These are phyloP conservation scores for Acromyrmex echinatior DNA, from an alignment of 1,140 invertebrate species.

Conservation along the genomic window DNA sequence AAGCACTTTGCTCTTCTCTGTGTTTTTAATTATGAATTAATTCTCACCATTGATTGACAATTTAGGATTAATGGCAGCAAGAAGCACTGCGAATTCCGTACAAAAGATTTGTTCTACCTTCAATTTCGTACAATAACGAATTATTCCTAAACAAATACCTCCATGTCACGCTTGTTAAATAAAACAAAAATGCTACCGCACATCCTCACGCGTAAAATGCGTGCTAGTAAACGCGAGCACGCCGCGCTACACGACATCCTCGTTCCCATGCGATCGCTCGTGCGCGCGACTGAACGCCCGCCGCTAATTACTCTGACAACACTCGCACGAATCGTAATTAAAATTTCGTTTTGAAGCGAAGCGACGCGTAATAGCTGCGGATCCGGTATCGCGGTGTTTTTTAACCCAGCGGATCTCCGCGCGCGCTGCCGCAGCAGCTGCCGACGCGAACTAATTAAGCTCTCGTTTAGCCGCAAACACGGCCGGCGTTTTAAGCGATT, in stretches of 20 bases:
- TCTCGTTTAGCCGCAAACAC: conserved; percentile 72
- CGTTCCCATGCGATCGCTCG: conserved; percentile 38
- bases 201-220: conserved; percentile 2
- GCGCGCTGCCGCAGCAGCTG: conserved; percentile 65
- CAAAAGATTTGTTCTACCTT: conserved; percentile 3
- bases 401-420: conserved; percentile 48
- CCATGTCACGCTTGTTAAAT: not conserved
- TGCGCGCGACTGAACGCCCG: conserved; percentile 48
- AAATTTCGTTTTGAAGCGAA: conserved; percentile 68
- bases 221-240: not conserved
- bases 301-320: conserved; percentile 72
- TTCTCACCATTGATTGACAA: not conserved
- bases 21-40: conserved; percentile 17
- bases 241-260: not conserved
- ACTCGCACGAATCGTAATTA: conserved; percentile 72
- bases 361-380: conserved; percentile 67
- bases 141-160: not conserved
- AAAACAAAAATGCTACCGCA: conserved; percentile 25
- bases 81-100: not conserved
- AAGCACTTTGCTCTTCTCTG: conserved; percentile 20
- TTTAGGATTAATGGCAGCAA: not conserved
- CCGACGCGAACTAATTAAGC: conserved; percentile 76
- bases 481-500: conserved; percentile 68
- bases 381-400: conserved; percentile 74
- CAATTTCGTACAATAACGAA: not conserved